Conservation (phyloP, 2,113 vertebrate species). For the Coptodon rendalli region DNA sequence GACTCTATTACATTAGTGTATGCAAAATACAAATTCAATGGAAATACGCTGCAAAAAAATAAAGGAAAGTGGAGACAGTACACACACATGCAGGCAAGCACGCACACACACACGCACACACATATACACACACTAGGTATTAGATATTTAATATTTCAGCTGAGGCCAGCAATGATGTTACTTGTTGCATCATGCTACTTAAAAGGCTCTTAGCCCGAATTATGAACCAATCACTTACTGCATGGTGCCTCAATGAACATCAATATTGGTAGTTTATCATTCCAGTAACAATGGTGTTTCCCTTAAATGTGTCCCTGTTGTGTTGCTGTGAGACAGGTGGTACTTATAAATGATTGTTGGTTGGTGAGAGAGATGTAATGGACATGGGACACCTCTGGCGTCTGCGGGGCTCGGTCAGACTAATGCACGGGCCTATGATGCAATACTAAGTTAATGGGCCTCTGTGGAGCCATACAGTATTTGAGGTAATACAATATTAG, state of each 20-base stretch:
- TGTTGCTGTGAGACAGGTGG: not conserved
- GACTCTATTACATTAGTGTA: not conserved
- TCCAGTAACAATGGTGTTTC: not conserved
- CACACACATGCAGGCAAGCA: not conserved
- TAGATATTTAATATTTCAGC: not conserved
- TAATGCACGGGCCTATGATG: not conserved
- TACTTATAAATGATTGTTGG: not conserved
- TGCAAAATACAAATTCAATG: not conserved
- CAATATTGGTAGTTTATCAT: conserved; percentile 16
- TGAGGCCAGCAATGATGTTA: conserved; percentile 27
- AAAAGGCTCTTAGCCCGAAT: conserved; percentile 25
- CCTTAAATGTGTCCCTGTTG: conserved; percentile 13
- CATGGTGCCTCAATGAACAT: not conserved
- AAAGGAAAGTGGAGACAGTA: not conserved
- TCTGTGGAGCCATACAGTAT: not conserved
- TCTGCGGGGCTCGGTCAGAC: not conserved
- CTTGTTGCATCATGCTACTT: not conserved
- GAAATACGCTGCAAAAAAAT: not conserved
- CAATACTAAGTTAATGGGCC: conserved; percentile 9
- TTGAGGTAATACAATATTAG: not conserved
- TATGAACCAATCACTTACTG: not conserved
- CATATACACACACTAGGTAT: not conserved
- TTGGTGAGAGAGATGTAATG: conserved; percentile 12
- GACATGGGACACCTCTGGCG: not conserved
- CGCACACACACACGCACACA: accelerated